Evolutionary conservation across 1,140 invertebrate genomes (phyloP).

Genomic region (Zaprionus tsacasi): DNA sequence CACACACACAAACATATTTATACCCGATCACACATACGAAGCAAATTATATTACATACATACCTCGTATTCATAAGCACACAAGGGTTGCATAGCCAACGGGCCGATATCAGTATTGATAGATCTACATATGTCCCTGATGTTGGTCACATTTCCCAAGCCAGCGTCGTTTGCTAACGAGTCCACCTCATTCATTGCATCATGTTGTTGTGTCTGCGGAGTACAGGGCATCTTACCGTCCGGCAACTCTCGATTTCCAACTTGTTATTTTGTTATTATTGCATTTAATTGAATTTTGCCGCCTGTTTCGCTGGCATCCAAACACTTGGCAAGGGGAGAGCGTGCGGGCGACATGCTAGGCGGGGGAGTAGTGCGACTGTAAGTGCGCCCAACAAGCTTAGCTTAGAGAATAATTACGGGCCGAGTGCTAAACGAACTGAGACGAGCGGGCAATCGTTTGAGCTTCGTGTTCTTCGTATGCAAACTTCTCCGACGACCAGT

Average conservation of each 20-base stretch:
- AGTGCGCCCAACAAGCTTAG: background rate
- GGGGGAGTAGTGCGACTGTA: background rate
- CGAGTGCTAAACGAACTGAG: background rate
- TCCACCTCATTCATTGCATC: too few relatives aligned
- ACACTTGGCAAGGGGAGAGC: background rate
- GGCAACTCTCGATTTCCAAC: background rate
- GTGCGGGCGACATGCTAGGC: background rate
- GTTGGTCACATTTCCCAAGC: too few relatives aligned
- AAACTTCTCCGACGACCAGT: background rate
- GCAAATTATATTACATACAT: background rate
- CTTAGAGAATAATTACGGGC: background rate
- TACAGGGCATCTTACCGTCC: background rate
- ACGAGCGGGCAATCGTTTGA: background rate
- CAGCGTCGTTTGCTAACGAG: too few relatives aligned
- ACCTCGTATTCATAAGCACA: background rate
- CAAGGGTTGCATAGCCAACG: background rate
- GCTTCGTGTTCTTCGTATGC: background rate
- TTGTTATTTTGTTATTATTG: constrained; percentile 3
- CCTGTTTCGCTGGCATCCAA: background rate
- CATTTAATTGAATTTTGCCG: constrained; percentile 6
- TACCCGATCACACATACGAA: background rate
- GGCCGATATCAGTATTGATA: background rate
- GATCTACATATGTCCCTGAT: too few relatives aligned
- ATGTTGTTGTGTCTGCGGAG: too few relatives aligned
- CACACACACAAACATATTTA: background rate